Percentiles rank a stretch among this genome's conserved stretches.
Evolutionary conservation across 2,888 invertebrate genomes (phyloP).

Genomic region (Drosophila macrospina): DNA sequence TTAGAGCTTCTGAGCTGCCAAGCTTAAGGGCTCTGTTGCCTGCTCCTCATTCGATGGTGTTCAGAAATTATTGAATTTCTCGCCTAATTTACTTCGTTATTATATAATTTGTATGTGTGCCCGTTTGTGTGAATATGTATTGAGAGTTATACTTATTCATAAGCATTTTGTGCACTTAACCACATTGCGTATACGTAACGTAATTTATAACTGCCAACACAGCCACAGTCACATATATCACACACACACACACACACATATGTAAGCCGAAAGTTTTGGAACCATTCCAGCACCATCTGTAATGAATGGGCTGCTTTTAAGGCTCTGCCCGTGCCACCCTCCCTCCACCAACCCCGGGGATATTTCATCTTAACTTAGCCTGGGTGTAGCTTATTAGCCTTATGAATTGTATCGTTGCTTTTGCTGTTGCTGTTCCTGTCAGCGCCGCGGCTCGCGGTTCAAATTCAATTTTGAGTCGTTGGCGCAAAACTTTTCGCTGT

Average conservation of each 20-base stretch:
- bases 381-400: constrained; percentile 44
- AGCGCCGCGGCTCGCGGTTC: constrained; percentile 21
- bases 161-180: constrained; percentile 65
- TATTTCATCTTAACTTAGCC: constrained; percentile 19
- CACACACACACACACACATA: constrained; percentile 9
- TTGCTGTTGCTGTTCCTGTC: constrained; percentile 3
- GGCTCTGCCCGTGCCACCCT: neutral
- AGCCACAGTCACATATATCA: neutral
- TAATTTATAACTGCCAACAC: constrained; percentile 66
- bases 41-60: neutral
- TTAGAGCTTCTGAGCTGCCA: neutral
- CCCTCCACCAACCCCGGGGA: constrained; percentile 13
- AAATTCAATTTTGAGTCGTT: constrained; percentile 49
- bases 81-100: constrained; percentile 64
- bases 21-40: constrained; percentile 6
- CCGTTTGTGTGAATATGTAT: constrained; percentile 11
- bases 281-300: constrained; percentile 32
- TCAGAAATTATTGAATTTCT: constrained; percentile 67
- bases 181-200: constrained; percentile 74
- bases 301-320: constrained; percentile 38
- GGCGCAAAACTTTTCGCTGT: constrained; percentile 24
- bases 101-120: constrained; percentile 19
- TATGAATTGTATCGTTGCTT: constrained; percentile 13
- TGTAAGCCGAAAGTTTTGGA: constrained; percentile 22
- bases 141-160: constrained; percentile 58